Evolutionary conservation across 1,140 invertebrate genomes (phyloP).

Genomic region (Saccostrea cuccullata): DNA sequence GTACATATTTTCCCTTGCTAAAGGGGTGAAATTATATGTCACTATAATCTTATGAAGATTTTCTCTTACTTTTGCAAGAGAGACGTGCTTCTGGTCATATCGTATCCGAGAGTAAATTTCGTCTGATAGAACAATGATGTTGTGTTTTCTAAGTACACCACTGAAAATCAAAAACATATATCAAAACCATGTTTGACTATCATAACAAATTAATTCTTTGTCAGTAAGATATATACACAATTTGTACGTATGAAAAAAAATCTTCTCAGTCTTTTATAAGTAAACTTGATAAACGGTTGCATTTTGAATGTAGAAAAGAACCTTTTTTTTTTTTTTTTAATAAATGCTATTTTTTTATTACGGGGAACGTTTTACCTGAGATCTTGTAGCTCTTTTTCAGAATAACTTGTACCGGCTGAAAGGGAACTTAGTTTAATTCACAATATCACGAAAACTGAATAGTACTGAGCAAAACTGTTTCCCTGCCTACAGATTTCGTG

Average conservation of each 20-base stretch:
- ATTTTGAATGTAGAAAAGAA: too few species aligned
- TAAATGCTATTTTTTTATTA: too few species aligned
- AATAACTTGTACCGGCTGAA: slow-evolving; percentile 71
- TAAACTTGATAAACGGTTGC: too few species aligned
- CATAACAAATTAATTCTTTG: too few species aligned
- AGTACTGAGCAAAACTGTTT: neutral
- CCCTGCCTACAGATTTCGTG: neutral
- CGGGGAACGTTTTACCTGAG: slow-evolving; percentile 62
- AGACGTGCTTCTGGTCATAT: slow-evolving; percentile 65
- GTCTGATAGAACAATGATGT: slow-evolving; percentile 75
- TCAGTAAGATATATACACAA: too few species aligned
- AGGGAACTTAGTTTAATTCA: neutral
- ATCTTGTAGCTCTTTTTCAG: slow-evolving; percentile 66
- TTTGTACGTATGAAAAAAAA: too few species aligned
- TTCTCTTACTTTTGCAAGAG: slow-evolving; percentile 71
- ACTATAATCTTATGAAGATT: too few species aligned
- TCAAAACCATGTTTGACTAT: too few species aligned
- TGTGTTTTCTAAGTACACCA: slow-evolving; percentile 69
- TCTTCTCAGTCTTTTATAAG: too few species aligned
- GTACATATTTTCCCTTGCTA: too few species aligned
- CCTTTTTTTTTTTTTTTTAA: too few species aligned
- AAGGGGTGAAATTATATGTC: too few species aligned
- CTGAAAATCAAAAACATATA: slow-evolving; percentile 60
- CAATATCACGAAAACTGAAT: neutral
- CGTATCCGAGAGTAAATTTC: slow-evolving; percentile 76